Percentiles rank a stretch among this genome's conserved stretches.
phyloP scores from a whole-genome alignment of 2,797 vertebrate species.

The Antennarius maculatus region DNA sequence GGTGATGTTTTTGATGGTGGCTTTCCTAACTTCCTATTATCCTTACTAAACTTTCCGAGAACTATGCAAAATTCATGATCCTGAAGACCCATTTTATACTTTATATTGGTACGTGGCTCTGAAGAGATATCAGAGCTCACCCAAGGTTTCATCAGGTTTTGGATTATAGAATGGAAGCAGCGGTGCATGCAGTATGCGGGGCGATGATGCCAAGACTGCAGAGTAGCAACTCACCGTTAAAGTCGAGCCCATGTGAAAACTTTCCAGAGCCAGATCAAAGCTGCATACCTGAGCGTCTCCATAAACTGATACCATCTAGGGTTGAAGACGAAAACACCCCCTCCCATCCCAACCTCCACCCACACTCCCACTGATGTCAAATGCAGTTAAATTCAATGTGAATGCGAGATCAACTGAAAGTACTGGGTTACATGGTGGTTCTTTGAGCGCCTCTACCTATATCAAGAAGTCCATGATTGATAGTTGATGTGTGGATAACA shows the following conservation, averaged over 20 bases:
- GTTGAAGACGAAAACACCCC: constrained; percentile 36
- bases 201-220: constrained; percentile 14
- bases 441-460: constrained; percentile 7
- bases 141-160: neutral
- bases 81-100: neutral
- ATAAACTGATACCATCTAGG: constrained; percentile 71
- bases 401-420: constrained; percentile 55
- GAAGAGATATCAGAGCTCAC: neutral
- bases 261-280: constrained; percentile 74
- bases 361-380: constrained; percentile 38
- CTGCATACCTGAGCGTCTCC: constrained; percentile 71
- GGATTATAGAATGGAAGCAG: constrained; percentile 7
- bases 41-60: neutral
- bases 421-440: constrained; percentile 29
- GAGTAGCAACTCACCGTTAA: constrained; percentile 67
- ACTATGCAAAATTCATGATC: neutral
- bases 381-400: constrained; percentile 30
- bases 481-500: constrained; percentile 1
- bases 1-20: neutral
- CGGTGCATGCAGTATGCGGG: neutral
- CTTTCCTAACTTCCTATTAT: neutral
- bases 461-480: constrained; percentile 27
- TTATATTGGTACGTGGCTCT: too few species aligned
- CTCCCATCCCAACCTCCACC: constrained; percentile 48
- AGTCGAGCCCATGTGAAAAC: constrained; percentile 71